Percentiles rank a stretch among this genome's conserved stretches.
Evolutionary conservation across 2,888 invertebrate species (phyloP).

Genomic region (Drosophila nigritarsus): DNA sequence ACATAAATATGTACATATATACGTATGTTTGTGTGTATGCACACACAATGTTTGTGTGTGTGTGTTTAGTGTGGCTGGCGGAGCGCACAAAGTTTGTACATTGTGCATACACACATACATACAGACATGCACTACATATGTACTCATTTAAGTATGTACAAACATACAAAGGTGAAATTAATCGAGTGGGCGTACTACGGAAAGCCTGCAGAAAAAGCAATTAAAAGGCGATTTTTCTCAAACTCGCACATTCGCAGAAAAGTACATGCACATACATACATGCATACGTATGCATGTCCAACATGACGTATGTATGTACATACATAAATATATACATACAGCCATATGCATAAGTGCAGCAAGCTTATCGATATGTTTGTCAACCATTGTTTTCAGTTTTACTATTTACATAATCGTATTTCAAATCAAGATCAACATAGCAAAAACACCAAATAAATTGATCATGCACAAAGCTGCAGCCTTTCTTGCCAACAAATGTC

Average conservation of each 20-base stretch:
- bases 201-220: conserved; percentile 49
- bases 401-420: conserved; percentile 9
- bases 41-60: conserved; percentile 8
- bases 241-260: not conserved
- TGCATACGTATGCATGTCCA: conserved; percentile 7
- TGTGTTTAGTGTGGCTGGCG: conserved; percentile 33
- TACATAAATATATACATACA: not conserved
- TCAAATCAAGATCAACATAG: not conserved
- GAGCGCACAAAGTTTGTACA: conserved; percentile 50
- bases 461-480: not conserved
- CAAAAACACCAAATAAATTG: not conserved
- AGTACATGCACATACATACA: not conserved
- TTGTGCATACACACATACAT: conserved; percentile 22
- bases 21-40: conserved; percentile 2
- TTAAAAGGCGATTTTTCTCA: conserved; percentile 31
- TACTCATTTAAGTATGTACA: conserved; percentile 5
- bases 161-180: conserved; percentile 47
- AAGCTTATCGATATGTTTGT: conserved; percentile 16
- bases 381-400: conserved; percentile 5
- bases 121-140: conserved; percentile 2
- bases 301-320: conserved; percentile 4
- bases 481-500: conserved; percentile 1
- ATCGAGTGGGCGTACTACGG: conserved; percentile 46
- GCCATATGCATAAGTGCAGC: conserved; percentile 11
- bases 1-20: conserved; percentile 3